A percentile compares a stretch with the other conserved stretches of the same genome.
These are phyloP conservation scores for Buteo buteo DNA, from an alignment of 2,113 vertebrate species.

Conservation along the genomic window DNA sequence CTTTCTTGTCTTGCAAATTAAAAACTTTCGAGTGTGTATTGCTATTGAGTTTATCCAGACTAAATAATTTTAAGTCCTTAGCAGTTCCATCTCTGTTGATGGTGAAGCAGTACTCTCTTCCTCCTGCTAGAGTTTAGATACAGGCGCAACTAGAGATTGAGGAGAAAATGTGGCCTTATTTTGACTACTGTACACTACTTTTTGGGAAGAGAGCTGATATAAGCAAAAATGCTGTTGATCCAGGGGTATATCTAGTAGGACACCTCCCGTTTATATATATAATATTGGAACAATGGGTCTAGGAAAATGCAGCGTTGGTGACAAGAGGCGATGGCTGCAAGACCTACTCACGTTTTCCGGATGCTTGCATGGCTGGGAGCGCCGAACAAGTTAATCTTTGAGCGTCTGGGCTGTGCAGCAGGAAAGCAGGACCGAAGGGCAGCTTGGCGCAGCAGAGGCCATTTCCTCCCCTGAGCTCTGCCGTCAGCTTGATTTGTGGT, in stretches of 20 bases:
- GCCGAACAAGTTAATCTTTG: background rate
- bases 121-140: background rate
- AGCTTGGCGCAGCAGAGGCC: background rate
- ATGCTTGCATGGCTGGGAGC: background rate
- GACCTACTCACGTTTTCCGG: background rate
- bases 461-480: slow-evolving; percentile 48
- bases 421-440: background rate
- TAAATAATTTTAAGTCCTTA: background rate
- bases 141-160: background rate
- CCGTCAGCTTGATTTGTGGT: slow-evolving; percentile 56
- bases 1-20: background rate
- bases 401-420: background rate
- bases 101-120: background rate
- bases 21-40: background rate
- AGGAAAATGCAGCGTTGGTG: rapidly evolving
- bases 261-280: rapidly evolving
- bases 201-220: background rate
- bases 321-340: rapidly evolving
- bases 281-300: background rate
- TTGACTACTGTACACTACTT: background rate
- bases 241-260: background rate
- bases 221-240: background rate
- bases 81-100: background rate
- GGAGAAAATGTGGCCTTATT: background rate
- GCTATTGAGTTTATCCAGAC: background rate